Evolutionary conservation across 2,797 vertebrate species (phyloP).

Genomic region (Peromyscus nudipes): DNA sequence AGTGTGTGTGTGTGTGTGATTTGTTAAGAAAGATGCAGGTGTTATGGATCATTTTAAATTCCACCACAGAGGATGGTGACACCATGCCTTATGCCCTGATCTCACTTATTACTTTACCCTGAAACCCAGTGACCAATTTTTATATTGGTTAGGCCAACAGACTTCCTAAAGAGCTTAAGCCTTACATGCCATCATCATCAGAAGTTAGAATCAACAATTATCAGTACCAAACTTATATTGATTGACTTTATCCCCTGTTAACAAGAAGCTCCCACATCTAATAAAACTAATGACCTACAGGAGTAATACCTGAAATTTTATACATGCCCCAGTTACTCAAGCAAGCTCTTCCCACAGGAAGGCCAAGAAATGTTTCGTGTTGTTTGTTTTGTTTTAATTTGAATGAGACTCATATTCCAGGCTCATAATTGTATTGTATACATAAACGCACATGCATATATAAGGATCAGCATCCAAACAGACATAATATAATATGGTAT

Average conservation of each 20-base stretch:
- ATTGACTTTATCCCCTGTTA: not conserved
- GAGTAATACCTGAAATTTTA: not conserved
- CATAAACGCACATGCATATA: not conserved
- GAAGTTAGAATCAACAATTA: not conserved
- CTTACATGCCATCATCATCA: not conserved
- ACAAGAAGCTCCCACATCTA: not conserved
- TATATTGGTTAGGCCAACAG: slow-evolving; percentile 20
- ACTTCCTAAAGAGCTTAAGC: slow-evolving; percentile 25
- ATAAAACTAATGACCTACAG: slow-evolving; percentile 21
- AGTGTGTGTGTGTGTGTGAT: not conserved
- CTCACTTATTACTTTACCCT: slow-evolving; percentile 47
- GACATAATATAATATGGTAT: not conserved
- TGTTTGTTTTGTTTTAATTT: not conserved
- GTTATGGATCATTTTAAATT: slow-evolving; percentile 46
- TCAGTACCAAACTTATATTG: not conserved
- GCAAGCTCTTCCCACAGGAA: not conserved
- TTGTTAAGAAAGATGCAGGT: slow-evolving; percentile 50
- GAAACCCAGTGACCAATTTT: slow-evolving; percentile 59
- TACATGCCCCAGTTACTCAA: not conserved
- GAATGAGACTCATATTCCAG: not conserved
- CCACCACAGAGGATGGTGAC: slow-evolving; percentile 8
- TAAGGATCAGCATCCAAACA: not conserved
- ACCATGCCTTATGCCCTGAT: not conserved
- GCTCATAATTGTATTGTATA: not conserved
- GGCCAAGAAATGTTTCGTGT: not conserved